These are phyloP conservation scores for Anisognathus igniventris DNA, from an alignment of 2,797 vertebrate species.

Conservation along the genomic window DNA sequence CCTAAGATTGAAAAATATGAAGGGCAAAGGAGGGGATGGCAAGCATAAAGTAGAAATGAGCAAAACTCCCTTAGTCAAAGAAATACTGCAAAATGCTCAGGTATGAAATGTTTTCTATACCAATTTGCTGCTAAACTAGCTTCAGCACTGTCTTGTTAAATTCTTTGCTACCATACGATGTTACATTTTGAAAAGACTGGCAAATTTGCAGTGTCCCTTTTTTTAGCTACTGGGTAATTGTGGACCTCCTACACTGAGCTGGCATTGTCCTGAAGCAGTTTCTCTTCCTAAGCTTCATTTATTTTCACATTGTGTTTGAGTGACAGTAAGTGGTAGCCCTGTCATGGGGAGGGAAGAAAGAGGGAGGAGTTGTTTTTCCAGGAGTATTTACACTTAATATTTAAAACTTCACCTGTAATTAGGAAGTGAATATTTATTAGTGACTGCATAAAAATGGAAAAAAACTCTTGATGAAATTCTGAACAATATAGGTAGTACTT, in stretches of 20 bases:
- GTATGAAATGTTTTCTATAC: background rate
- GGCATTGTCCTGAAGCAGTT: background rate
- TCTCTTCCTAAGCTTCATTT: background rate
- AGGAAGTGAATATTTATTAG: background rate
- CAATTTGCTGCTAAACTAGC: background rate
- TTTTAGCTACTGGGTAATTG: conserved; percentile 17
- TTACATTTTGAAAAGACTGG: background rate
- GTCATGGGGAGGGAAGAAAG: background rate
- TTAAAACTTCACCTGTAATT: background rate
- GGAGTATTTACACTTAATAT: background rate
- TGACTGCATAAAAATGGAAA: background rate
- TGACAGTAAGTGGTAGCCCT: background rate
- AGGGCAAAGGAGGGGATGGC: background rate
- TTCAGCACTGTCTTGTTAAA: background rate
- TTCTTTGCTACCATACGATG: background rate
- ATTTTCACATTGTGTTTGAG: background rate
- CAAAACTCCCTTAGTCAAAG: background rate
- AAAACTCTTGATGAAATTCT: background rate
- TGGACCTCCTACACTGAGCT: conserved; percentile 21
- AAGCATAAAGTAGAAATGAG: background rate
- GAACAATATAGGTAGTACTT: background rate
- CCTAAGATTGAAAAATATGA: background rate
- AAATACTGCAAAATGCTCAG: background rate
- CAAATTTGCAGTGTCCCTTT: background rate
- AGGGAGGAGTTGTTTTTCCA: background rate